These are phyloP conservation scores for Heliconius himera DNA, from an alignment of 1,140 invertebrate genomes.

Conservation along the genomic window DNA sequence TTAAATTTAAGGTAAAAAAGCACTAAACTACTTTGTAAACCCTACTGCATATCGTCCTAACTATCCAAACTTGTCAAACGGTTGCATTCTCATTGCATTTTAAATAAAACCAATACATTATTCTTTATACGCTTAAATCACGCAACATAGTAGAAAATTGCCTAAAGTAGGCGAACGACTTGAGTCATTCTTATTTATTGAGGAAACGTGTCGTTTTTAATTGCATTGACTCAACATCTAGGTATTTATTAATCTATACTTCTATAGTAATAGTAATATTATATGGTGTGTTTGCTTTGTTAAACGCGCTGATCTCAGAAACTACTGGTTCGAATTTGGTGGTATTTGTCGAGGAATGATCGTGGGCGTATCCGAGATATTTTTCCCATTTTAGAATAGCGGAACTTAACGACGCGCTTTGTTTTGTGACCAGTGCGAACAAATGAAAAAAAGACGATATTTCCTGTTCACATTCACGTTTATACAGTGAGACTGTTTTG, in stretches of 20 bases:
- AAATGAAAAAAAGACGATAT: no score
- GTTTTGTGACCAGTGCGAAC: no score
- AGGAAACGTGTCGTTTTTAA: slow-evolving; percentile 22
- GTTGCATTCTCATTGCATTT: not conserved
- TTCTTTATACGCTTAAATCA: not conserved
- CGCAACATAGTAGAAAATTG: slow-evolving; percentile 9
- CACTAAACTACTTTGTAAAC: not conserved
- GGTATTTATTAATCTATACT: not conserved
- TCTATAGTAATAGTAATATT: no score
- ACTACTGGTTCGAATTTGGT: no score
- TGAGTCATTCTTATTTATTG: slow-evolving; percentile 18
- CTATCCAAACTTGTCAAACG: not conserved
- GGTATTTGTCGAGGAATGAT: no score
- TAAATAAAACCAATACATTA: not conserved
- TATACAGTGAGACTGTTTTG: no score
- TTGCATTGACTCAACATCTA: slow-evolving; percentile 17
- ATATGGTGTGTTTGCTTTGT: no score
- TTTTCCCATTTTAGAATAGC: no score
- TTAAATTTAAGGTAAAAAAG: not conserved
- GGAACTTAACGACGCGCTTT: no score
- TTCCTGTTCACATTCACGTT: no score
- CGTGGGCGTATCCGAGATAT: no score
- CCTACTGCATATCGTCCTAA: not conserved
- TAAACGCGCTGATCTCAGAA: no score
- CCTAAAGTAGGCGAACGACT: slow-evolving; percentile 24